phyloP scores from a whole-genome alignment of 2,888 invertebrate species.

The Esperia sulphurella region DNA sequence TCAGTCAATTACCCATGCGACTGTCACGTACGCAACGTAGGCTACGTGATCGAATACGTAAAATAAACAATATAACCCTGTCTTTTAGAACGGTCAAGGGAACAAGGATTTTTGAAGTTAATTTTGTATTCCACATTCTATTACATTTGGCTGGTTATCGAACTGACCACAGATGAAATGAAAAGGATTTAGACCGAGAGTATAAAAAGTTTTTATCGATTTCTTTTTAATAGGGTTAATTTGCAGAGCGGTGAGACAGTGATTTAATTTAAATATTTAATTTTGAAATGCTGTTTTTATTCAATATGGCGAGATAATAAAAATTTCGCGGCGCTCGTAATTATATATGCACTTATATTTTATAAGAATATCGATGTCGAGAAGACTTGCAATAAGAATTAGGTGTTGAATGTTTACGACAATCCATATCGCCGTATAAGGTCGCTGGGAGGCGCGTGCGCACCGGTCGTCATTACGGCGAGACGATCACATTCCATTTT shows the following conservation, averaged over 20 bases:
- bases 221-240: slow-evolving; percentile 36
- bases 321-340: slow-evolving; percentile 8
- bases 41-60: slow-evolving; percentile 30
- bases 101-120: slow-evolving; percentile 15
- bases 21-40: slow-evolving; percentile 53
- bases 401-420: slow-evolving; percentile 59
- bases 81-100: slow-evolving; percentile 9
- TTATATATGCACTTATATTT: slow-evolving; percentile 15
- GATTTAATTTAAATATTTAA: slow-evolving; percentile 46
- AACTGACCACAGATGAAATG: slow-evolving; percentile 39
- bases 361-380: slow-evolving; percentile 23
- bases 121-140: slow-evolving; percentile 16
- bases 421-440: slow-evolving; percentile 38
- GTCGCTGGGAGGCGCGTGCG: slow-evolving; percentile 35
- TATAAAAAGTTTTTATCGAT: slow-evolving; percentile 21
- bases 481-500: slow-evolving; percentile 50
- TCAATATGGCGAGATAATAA: not conserved
- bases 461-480: slow-evolving; percentile 42
- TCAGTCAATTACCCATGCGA: slow-evolving; percentile 56
- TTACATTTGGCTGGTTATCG: slow-evolving; percentile 11
- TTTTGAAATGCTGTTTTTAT: slow-evolving; percentile 29
- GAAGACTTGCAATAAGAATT: slow-evolving; percentile 38
- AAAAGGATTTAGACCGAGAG: too few relatives aligned
- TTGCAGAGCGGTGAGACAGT: slow-evolving; percentile 18
- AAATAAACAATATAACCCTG: slow-evolving; percentile 25